Evolutionary conservation across 2,888 invertebrate species (phyloP), one percentile per base, ranked within the genome.

Genomic region (Phaonia tiefii): DNA sequence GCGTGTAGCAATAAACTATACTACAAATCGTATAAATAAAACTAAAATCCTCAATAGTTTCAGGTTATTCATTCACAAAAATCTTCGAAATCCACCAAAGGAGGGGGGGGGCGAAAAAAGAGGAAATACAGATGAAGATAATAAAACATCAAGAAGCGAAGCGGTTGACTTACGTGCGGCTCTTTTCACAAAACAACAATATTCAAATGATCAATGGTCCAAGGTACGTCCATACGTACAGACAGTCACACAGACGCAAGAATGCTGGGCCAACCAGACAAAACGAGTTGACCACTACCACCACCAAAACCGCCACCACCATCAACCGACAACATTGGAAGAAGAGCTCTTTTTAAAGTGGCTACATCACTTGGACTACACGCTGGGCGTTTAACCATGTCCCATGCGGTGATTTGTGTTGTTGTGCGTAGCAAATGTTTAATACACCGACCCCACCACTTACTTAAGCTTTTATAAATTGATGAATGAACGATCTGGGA

Each of bases 351-450:
- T 56, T 31, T 3, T 3, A 81, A 81, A 72, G 78, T 78, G 71
- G 54, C 71, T 78, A 56, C 67, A 54, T 56, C 56, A 42, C 63
- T 46, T 72, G 72, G 71, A 63, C 63, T 37, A 37, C 78, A 75
- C 65, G 81, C 81, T 81, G 81, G 75, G 81, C 75, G 65, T 78
- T 81, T 78, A 75, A 72, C 75, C 78, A 81, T 67, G 78, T 58
- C 69, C 75, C 78, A 81, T 81, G 75, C 49, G 69, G 78, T 78
- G 81, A 81, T 81, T 81, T 81, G 77, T 80, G 78, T 81, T 81
- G 78, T 72, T 78, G 81, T 73, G 81, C 81, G 81, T 78, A 69
- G 75, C 81, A 78, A 81, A 81, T 81, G 81, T 63, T 78, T 81
- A 81, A 78, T 81, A 67, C 71, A 74, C 77, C 81, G 42, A 22